Conservation (phyloP, 2,888 invertebrate species). For the Anodontia alba region DNA sequence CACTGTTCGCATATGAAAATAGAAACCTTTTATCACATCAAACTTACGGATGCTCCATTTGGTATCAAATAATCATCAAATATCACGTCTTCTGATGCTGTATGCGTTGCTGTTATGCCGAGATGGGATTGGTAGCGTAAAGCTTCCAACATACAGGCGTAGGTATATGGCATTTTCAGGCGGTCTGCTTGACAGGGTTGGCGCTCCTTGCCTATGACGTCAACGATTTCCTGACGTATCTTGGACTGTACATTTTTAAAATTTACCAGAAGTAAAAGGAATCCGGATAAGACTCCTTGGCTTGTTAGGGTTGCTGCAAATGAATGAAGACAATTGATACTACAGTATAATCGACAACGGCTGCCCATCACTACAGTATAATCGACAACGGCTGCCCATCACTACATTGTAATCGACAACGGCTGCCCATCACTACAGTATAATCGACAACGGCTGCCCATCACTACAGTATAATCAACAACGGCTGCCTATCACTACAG, state of each 20-base stretch:
- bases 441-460: no score
- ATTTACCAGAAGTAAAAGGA: slow-evolving; percentile 67
- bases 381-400: no score
- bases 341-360: no score
- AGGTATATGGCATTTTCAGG: slow-evolving; percentile 66
- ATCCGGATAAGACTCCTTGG: slow-evolving; percentile 64
- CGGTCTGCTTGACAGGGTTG: slow-evolving; percentile 58
- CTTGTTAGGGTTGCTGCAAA: slow-evolving; percentile 67
- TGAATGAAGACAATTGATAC: not conserved
- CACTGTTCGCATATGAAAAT: no score
- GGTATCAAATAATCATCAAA: slow-evolving; percentile 65
- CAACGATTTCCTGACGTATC: slow-evolving; percentile 72
- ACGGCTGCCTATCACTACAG: no score
- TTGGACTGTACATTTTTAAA: slow-evolving; percentile 69
- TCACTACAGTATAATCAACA: no score
- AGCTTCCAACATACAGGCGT: slow-evolving; percentile 73
- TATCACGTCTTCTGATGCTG: slow-evolving; percentile 53
- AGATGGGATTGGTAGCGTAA: slow-evolving; percentile 73
- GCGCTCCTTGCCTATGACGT: slow-evolving; percentile 66
- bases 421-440: no score
- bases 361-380: no score
- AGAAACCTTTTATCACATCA: no score
- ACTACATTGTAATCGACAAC: no score
- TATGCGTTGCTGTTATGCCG: slow-evolving; percentile 75
- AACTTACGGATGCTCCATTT: slow-evolving; percentile 63